Conservation (phyloP, 1,140 invertebrate genomes). For the Pogonognathellus flavescens region DNA sequence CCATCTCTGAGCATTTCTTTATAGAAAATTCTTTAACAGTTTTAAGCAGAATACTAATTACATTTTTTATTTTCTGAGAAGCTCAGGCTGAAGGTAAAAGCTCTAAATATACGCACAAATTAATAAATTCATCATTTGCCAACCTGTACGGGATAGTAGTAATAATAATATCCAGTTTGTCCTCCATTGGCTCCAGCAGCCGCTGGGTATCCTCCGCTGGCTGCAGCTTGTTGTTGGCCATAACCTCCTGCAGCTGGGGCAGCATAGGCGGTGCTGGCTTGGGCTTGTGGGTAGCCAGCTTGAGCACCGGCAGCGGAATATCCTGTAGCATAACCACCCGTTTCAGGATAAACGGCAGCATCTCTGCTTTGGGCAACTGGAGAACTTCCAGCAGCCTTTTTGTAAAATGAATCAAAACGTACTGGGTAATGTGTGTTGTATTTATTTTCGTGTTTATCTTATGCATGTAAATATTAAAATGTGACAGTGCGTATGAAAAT, state of each 20-base stretch:
- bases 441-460: too few relatives aligned
- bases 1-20: background rate
- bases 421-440: too few relatives aligned
- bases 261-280: conserved; percentile 53
- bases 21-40: too few relatives aligned
- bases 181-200: conserved; percentile 43
- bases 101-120: too few relatives aligned
- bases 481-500: too few relatives aligned
- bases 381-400: conserved; percentile 43
- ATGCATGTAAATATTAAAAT: too few relatives aligned
- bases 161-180: conserved; percentile 66
- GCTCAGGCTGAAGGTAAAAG: too few relatives aligned
- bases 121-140: background rate
- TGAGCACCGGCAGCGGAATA: conserved; percentile 54
- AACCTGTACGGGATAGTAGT: conserved; percentile 67
- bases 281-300: conserved; percentile 32
- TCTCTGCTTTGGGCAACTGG: conserved; percentile 66
- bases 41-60: too few relatives aligned
- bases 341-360: conserved; percentile 65
- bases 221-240: conserved; percentile 48
- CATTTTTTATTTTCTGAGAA: too few relatives aligned
- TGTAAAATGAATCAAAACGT: background rate
- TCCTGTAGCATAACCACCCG: conserved; percentile 50
- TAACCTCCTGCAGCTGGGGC: conserved; percentile 51
- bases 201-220: conserved; percentile 52